phyloP scores from a whole-genome alignment of 2,888 invertebrate genomes.

The Spatulosminthurus flaviceps region DNA sequence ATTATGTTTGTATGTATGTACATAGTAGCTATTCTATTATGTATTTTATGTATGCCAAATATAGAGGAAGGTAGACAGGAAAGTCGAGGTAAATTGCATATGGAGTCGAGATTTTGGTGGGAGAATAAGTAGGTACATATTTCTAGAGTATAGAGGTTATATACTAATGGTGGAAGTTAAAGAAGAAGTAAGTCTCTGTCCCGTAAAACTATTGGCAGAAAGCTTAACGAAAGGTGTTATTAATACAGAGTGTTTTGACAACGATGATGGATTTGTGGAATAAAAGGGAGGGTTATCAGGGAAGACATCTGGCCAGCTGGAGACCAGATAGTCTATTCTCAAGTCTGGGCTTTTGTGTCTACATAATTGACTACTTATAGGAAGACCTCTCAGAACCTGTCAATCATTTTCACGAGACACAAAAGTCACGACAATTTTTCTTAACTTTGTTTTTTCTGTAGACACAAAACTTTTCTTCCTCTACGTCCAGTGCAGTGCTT shows the following conservation, averaged over 20 bases:
- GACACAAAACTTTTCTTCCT: too few relatives aligned
- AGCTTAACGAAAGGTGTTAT: slow-evolving; percentile 45
- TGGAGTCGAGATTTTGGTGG: too few relatives aligned
- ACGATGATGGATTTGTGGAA: slow-evolving; percentile 45
- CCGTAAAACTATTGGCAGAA: slow-evolving; percentile 34
- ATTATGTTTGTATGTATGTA: too few relatives aligned
- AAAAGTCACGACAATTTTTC: slow-evolving; percentile 1
- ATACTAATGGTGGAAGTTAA: too few relatives aligned
- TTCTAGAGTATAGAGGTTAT: neutral
- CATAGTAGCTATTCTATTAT: too few relatives aligned
- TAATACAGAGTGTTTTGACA: slow-evolving; percentile 45
- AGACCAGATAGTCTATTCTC: slow-evolving; percentile 32
- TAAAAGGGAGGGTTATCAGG: slow-evolving; percentile 44
- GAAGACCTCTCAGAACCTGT: slow-evolving; percentile 26
- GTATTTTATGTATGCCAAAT: too few relatives aligned
- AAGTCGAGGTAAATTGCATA: too few relatives aligned
- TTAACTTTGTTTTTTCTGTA: too few relatives aligned
- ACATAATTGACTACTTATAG: slow-evolving; percentile 40
- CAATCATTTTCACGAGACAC: slow-evolving; percentile 23
- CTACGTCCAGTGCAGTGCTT: too few relatives aligned
- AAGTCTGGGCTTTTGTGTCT: slow-evolving; percentile 9
- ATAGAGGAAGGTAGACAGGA: too few relatives aligned
- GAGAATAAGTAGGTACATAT: neutral
- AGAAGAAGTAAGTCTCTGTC: neutral
- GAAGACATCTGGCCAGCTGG: slow-evolving; percentile 43